Percentiles rank a stretch among this genome's conserved stretches.
Conservation (phyloP, 2,797 vertebrate genomes). For the Scolopax bukidnonensis region DNA sequence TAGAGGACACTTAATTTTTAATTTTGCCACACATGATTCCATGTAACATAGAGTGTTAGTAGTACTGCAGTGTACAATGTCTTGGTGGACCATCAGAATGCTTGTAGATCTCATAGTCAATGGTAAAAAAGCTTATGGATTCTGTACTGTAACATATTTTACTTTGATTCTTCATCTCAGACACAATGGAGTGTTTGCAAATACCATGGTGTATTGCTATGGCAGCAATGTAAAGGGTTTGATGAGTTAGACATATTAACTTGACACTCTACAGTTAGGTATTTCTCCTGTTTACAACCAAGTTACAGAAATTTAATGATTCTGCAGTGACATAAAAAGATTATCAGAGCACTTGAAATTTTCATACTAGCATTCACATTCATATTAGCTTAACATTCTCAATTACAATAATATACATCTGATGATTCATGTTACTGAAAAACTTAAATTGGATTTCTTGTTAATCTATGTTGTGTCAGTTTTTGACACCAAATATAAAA, state of each 20-base stretch:
- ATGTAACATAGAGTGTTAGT: not conserved
- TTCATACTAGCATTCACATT: not conserved
- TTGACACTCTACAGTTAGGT: not conserved
- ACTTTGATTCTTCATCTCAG: not conserved
- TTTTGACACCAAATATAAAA: not conserved
- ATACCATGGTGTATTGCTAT: not conserved
- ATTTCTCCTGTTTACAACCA: not conserved
- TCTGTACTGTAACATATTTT: not conserved
- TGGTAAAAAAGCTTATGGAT: not conserved
- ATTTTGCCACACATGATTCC: not conserved
- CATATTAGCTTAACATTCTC: not conserved
- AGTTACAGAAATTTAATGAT: slow-evolving; percentile 1
- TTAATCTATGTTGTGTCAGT: not conserved
- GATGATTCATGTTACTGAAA: not conserved
- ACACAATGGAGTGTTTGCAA: not conserved
- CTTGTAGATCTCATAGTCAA: not conserved
- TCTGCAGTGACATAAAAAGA: slow-evolving; percentile 10
- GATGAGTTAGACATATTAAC: not conserved
- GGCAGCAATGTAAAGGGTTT: not conserved
- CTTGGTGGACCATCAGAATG: not conserved
- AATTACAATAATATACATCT: not conserved
- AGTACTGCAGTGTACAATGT: not conserved
- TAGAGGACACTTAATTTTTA: not conserved
- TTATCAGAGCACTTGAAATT: slow-evolving; percentile 34
- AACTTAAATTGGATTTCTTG: not conserved